Conservation (phyloP, 2,113 vertebrate species). For the human region DNA sequence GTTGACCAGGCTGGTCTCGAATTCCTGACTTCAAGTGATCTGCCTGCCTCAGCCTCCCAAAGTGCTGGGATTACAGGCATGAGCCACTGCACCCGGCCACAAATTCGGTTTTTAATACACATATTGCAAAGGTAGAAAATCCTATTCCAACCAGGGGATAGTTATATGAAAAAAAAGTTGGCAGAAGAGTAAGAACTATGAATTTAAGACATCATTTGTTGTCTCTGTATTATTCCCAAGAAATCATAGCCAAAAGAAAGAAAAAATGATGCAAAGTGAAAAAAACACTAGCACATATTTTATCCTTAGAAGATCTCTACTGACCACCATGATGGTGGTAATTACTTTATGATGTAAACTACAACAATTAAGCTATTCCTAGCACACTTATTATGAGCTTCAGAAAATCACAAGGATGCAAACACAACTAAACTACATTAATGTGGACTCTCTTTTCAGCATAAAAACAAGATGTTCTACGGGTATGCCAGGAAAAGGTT, state of each 20-base stretch:
- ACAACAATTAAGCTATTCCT: neutral
- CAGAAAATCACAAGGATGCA: neutral
- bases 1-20: too few relatives aligned
- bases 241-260: neutral
- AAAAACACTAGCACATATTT: neutral
- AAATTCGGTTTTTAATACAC: neutral
- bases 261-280: neutral
- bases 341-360: neutral
- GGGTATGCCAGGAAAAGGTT: neutral
- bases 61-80: too few relatives aligned
- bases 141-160: neutral
- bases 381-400: neutral
- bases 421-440: neutral
- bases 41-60: too few relatives aligned
- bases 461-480: neutral
- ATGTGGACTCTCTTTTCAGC: neutral
- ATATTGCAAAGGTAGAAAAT: neutral
- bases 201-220: neutral
- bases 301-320: neutral
- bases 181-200: neutral
- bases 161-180: neutral
- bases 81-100: too few relatives aligned
- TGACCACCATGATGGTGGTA: neutral
- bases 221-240: neutral
- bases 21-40: too few relatives aligned